These are phyloP conservation scores for Himalopsyche kuldschensis DNA, from an alignment of 2,888 invertebrate genomes.

Conservation along the genomic window DNA sequence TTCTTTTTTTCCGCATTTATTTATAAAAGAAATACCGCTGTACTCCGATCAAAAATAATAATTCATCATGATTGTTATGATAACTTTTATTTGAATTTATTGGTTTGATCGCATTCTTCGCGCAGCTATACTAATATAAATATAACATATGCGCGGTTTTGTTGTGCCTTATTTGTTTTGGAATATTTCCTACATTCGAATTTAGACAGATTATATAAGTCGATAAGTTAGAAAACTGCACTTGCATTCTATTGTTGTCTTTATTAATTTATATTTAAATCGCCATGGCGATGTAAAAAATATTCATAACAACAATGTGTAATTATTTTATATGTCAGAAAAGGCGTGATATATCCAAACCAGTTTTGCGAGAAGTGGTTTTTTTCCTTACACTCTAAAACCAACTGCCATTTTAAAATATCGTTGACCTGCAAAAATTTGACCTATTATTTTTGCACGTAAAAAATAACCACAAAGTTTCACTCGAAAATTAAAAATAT, in stretches of 20 bases:
- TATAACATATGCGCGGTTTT: background rate
- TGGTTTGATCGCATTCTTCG: background rate
- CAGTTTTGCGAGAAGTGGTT: background rate
- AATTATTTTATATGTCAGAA: background rate
- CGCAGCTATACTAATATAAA: background rate
- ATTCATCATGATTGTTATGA: background rate
- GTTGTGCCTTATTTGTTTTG: background rate
- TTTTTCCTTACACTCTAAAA: background rate
- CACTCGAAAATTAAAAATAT: too few relatives aligned
- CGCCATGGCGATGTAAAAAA: background rate
- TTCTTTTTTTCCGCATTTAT: conserved; percentile 10
- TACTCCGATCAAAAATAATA: background rate
- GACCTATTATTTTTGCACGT: too few relatives aligned
- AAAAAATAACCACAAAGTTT: too few relatives aligned
- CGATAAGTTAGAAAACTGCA: background rate
- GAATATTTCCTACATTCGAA: background rate
- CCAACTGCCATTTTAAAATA: background rate
- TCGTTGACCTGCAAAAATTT: too few relatives aligned
- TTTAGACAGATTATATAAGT: background rate
- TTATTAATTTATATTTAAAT: background rate
- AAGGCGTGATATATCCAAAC: background rate
- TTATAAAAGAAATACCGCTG: background rate
- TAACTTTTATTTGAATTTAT: background rate
- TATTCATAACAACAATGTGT: background rate
- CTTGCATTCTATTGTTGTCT: background rate